Evolutionary conservation across 2,888 invertebrate genomes (phyloP).

Genomic region (Hydraecia micacea): DNA sequence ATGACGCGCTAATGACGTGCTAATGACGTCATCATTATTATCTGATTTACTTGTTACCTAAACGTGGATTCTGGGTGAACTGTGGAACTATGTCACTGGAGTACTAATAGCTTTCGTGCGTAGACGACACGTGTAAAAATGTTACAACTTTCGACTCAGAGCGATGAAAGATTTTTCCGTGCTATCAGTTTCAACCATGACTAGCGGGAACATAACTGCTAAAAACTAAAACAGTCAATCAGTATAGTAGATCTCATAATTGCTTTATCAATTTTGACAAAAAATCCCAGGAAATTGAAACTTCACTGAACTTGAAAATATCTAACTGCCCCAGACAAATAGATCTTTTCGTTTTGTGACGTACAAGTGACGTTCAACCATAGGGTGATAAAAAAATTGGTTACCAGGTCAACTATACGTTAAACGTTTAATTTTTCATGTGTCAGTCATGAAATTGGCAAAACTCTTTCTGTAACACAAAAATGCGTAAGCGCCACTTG

Average conservation of each 20-base stretch:
- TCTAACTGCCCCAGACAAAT: neutral
- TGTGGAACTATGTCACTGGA: conserved; percentile 55
- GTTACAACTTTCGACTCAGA: neutral
- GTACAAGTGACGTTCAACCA: neutral
- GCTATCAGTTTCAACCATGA: neutral
- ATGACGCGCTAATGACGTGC: conserved; percentile 52
- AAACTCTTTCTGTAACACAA: neutral
- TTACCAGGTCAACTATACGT: too few relatives aligned
- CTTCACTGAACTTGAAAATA: neutral
- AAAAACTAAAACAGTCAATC: neutral
- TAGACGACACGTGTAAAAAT: conserved; percentile 20
- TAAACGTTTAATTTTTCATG: neutral
- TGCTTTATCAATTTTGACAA: neutral
- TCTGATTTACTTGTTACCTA: conserved; percentile 66
- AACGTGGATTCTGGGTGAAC: conserved; percentile 45
- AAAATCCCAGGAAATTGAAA: neutral
- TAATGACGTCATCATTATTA: conserved; percentile 62
- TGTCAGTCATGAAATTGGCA: neutral
- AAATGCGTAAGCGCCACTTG: neutral
- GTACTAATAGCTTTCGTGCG: conserved; percentile 58
- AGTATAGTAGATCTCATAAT: neutral
- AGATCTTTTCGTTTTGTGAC: neutral
- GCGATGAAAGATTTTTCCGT: neutral
- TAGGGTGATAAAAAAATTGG: neutral
- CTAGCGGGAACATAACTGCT: neutral